Evolutionary conservation across 2,888 invertebrate genomes (phyloP).

Genomic region (Toxonevra muliebris): DNA sequence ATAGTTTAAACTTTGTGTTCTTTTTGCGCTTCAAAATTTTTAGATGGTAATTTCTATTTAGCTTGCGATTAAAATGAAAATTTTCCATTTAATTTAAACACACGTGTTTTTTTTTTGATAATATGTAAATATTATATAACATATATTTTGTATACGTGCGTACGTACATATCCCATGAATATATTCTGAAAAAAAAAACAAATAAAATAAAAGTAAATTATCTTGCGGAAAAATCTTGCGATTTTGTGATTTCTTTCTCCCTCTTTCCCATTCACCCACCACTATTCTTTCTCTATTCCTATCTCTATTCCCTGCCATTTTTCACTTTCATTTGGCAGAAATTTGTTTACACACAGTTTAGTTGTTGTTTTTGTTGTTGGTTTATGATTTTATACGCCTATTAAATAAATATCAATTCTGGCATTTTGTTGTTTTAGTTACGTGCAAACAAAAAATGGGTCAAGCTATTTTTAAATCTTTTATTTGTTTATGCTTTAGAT

Average conservation of each 20-base stretch:
- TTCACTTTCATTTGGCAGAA: too few relatives aligned
- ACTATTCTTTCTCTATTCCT: too few relatives aligned
- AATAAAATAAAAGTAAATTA: too few relatives aligned
- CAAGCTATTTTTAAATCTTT: slow-evolving; percentile 14
- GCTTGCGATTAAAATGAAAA: neutral
- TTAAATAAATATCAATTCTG: neutral
- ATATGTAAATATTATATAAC: neutral
- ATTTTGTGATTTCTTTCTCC: too few relatives aligned
- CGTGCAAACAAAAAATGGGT: slow-evolving; percentile 12
- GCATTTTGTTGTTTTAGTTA: neutral
- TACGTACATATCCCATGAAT: neutral
- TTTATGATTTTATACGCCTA: slow-evolving; percentile 15
- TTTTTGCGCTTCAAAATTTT: neutral
- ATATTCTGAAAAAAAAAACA: neutral
- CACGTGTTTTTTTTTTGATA: neutral
- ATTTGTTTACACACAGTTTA: too few relatives aligned
- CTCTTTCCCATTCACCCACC: too few relatives aligned
- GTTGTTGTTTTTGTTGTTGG: neutral
- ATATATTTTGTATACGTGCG: neutral
- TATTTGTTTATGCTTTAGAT: neutral
- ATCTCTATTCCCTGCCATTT: too few relatives aligned
- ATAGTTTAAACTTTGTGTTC: too few relatives aligned
- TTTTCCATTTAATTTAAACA: neutral
- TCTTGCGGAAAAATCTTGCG: too few relatives aligned
- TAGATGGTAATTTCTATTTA: neutral